These are phyloP conservation scores for Allygus modestus DNA, from an alignment of 2,888 invertebrate species.

Conservation along the genomic window DNA sequence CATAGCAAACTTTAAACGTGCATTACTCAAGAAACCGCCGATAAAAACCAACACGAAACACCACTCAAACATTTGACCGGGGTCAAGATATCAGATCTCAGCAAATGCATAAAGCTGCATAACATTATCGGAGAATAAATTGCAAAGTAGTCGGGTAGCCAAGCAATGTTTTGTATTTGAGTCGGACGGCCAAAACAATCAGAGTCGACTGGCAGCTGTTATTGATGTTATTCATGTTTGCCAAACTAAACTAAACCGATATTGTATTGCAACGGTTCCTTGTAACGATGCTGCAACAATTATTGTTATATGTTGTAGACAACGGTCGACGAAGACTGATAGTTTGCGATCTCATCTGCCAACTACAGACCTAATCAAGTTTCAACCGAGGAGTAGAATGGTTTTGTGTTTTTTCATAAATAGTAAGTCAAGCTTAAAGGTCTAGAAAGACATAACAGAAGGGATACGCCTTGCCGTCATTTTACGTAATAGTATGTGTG, in stretches of 20 bases:
- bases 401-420: no score
- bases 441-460: no score
- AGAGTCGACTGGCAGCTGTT: background rate
- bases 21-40: no score
- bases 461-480: no score
- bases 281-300: slow-evolving; percentile 1
- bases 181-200: slow-evolving; percentile 26
- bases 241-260: slow-evolving; percentile 23
- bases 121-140: background rate
- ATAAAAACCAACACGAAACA: background rate
- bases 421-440: no score
- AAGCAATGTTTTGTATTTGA: slow-evolving; percentile 30
- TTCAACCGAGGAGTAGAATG: no score
- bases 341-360: no score
- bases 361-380: no score
- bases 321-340: no score
- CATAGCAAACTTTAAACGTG: no score
- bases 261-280: background rate
- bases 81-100: background rate
- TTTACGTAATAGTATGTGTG: no score
- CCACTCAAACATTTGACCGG: background rate
- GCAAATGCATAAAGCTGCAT: background rate
- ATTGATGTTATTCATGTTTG: slow-evolving; percentile 35
- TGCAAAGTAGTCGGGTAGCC: background rate
- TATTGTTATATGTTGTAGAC: background rate